Conservation (phyloP, 2,797 vertebrate species). For the Limosa lapponica region DNA sequence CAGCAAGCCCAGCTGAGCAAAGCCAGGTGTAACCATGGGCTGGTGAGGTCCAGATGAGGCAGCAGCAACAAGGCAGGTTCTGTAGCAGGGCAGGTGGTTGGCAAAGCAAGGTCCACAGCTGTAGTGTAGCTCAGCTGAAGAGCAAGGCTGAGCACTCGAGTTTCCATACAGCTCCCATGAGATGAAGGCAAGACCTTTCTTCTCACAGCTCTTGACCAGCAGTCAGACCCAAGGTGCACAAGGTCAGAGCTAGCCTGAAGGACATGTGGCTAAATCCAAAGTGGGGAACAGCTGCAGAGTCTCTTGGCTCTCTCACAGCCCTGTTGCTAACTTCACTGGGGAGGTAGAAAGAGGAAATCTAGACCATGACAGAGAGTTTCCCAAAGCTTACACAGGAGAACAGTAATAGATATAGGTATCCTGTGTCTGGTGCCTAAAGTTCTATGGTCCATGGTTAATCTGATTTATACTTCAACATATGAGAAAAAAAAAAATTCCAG, state of each 20-base stretch:
- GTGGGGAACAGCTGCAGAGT: fast-evolving
- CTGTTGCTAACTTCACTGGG: background rate
- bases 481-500: too few species aligned
- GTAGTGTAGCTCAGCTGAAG: background rate
- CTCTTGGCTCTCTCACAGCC: background rate
- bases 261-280: background rate
- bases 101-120: background rate
- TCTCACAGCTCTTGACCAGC: background rate
- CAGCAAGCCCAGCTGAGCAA: background rate
- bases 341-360: background rate
- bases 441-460: background rate
- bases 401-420: background rate
- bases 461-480: background rate
- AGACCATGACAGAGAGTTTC: background rate
- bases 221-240: background rate
- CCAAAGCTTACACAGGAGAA: background rate
- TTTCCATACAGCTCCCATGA: background rate
- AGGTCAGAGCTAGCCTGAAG: background rate
- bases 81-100: background rate
- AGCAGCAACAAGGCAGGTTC: background rate
- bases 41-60: background rate
- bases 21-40: fast-evolving
- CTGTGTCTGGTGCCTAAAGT: background rate
- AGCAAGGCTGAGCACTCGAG: background rate
- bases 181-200: background rate